Evolutionary conservation across 2,113 vertebrate species (phyloP).

Genomic region (Reinhardtius hippoglossoides): DNA sequence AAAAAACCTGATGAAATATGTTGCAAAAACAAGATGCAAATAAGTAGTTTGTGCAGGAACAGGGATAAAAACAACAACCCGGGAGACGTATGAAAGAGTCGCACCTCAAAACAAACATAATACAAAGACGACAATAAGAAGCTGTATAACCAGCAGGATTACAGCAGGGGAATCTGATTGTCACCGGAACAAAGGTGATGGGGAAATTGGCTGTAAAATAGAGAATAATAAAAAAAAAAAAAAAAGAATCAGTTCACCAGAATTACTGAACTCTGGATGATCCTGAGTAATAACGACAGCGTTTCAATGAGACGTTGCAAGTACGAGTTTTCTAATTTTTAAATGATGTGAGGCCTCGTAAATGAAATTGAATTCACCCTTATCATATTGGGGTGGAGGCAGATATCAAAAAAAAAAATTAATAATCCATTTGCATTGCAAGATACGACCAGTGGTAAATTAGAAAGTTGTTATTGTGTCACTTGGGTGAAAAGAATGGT

Average conservation of each 20-base stretch:
- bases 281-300: neutral
- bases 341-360: slow-evolving; percentile 11
- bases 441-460: neutral
- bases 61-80: slow-evolving; percentile 4
- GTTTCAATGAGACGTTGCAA: slow-evolving; percentile 17
- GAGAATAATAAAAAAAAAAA: slow-evolving; percentile 9
- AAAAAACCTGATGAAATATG: slow-evolving; percentile 7
- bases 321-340: neutral
- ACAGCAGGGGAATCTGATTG: neutral
- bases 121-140: neutral
- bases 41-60: slow-evolving; percentile 5
- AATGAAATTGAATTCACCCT: slow-evolving; percentile 39
- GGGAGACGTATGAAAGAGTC: neutral
- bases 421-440: slow-evolving; percentile 5
- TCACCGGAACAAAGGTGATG: neutral
- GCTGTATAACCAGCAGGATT: neutral
- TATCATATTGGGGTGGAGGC: slow-evolving; percentile 1
- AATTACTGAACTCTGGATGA: slow-evolving; percentile 27
- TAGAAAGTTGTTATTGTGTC: neutral
- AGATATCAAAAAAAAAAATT: neutral
- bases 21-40: slow-evolving; percentile 34
- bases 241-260: neutral
- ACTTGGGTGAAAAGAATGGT: neutral
- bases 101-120: slow-evolving; percentile 22
- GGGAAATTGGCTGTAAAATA: slow-evolving; percentile 12